Base-by-base conservation (phyloP, 1,140 invertebrate genomes). In the Tetramorium simillimum region DNA sequence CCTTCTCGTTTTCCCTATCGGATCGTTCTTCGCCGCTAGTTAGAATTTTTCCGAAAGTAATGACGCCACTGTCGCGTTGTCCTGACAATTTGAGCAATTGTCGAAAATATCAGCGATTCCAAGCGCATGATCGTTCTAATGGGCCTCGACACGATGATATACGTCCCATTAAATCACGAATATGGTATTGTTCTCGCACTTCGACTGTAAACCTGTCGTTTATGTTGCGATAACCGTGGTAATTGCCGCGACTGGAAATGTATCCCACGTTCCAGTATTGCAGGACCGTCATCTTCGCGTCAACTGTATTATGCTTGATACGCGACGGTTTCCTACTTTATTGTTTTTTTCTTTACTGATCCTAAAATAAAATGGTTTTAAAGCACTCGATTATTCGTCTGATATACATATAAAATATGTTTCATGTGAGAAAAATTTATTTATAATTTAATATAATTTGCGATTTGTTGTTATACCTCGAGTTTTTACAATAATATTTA, bases 151-250 rank as follows among this genome's bases (percentile, higher is more conserved):
- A n/a, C 80, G 43, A 46, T 87, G 67, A 73, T 75, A 49, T 56
- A 84, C 86, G 56, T 87, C 9, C 86, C 60, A 87, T 86, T 85
- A 88, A 85, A 88, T 51, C 65, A 33, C 40, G 82, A 85, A 85
- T 88, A 88, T 88, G 86, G 62, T 53, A 85, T 86, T 88, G 82
- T 88, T 86, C 62, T 75, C 60, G 51, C 65, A 77, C 82, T 75
- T 88, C 16, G 65, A 67, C 62, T 51, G 33, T 85, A 86, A 87
- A 84, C 18, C 37, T 33, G 24, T 46, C 72, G 86, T 86, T 86
- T 86, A 75, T 37, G 28, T 46, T 51, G 86, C 60, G 58, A 82
- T 87, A 87, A 87, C 78, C 24, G 12, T 40, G 33, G 51, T 76
- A 85, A 86, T 86, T 87, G 72, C 77, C 37, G 72, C 53, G 24